Percentiles rank a stretch among this genome's conserved stretches.
phyloP scores from a whole-genome alignment of 64 coral and sea anemone genomes.

The Hydrozoanthus tunicans region DNA sequence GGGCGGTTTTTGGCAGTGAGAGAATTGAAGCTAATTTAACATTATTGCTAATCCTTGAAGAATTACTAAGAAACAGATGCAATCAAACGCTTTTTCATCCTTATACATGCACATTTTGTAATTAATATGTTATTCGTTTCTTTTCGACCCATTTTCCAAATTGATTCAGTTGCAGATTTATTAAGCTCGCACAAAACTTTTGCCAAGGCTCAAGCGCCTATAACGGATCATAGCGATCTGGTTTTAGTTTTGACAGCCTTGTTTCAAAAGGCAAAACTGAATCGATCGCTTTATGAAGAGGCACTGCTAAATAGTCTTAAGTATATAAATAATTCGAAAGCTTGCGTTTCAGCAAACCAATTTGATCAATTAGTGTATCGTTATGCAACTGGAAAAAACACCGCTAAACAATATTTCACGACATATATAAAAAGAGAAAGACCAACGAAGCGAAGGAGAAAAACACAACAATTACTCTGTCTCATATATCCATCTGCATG shows the following conservation, averaged over 20 bases:
- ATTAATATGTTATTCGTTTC: too few relatives aligned
- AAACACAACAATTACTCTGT: too few relatives aligned
- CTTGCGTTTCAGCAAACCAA: not conserved
- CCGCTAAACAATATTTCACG: too few relatives aligned
- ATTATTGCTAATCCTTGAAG: not conserved
- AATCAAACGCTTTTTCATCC: not conserved
- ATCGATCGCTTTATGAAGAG: not conserved
- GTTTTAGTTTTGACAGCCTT: too few relatives aligned
- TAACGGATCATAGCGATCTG: too few relatives aligned
- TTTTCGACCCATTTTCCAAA: too few relatives aligned
- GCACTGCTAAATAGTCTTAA: not conserved
- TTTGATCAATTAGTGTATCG: not conserved
- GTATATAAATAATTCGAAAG: not conserved
- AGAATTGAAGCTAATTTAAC: not conserved
- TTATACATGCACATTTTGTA: too few relatives aligned
- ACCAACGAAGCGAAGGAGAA: not conserved
- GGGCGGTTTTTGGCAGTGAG: not conserved
- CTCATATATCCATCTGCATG: too few relatives aligned
- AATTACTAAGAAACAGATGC: not conserved
- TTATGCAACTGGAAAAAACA: not conserved
- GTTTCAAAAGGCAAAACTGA: not conserved
- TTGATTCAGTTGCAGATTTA: too few relatives aligned
- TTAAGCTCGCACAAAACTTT: too few relatives aligned
- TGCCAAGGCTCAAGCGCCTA: too few relatives aligned
- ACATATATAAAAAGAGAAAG: not conserved